Conservation (phyloP, 2,113 vertebrate genomes). For the Lagopus muta region DNA sequence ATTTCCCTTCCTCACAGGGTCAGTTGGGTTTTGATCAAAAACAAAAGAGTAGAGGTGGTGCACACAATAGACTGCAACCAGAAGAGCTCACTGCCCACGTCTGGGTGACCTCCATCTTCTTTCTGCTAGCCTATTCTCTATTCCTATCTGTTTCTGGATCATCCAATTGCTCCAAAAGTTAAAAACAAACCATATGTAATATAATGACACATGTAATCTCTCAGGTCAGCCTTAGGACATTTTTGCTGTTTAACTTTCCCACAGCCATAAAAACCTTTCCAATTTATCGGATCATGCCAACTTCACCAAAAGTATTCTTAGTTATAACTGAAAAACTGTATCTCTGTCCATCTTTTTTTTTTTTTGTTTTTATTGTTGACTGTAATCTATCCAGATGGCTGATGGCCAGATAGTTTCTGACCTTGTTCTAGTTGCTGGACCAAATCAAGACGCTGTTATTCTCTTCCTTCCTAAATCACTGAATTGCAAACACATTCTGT, state of each 20-base stretch:
- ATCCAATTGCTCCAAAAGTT: not conserved
- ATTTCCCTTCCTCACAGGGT: no score
- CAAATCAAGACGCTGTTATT: not conserved
- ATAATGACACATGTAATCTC: not conserved
- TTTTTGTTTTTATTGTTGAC: not conserved
- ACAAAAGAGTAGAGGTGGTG: no score
- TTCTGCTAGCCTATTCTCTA: not conserved
- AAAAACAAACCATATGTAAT: no score
- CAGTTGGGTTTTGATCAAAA: no score
- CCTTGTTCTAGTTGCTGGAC: not conserved
- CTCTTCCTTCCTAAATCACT: not conserved
- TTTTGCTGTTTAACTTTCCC: not conserved
- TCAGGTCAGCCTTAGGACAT: not conserved
- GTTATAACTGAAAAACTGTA: not conserved
- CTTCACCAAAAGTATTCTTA: not conserved
- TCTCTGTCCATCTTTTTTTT: not conserved
- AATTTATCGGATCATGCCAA: not conserved
- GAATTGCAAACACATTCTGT: not conserved
- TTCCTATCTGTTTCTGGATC: not conserved
- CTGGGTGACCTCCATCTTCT: not conserved
- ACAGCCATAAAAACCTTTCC: not conserved
- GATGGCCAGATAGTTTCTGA: not conserved
- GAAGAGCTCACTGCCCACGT: not conserved
- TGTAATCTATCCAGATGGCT: not conserved
- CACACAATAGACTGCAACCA: not conserved